Base-by-base conservation (phyloP, 2,888 invertebrate genomes). In the Cephonodes hylas region DNA sequence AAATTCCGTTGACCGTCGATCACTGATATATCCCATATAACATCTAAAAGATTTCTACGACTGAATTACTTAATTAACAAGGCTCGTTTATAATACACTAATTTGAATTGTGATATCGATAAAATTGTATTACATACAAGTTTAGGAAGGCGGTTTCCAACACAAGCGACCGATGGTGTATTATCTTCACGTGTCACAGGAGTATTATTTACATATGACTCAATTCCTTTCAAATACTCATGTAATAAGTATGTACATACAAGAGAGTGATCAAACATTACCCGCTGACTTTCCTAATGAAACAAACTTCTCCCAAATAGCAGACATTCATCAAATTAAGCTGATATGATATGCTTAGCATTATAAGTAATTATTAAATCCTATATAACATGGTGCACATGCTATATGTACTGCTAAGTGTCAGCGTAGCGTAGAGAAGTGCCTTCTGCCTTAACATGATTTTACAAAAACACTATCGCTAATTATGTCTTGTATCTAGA, bases 141-240 rank as follows among this genome's bases (percentile, higher is more conserved):
- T 42, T 25, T 34, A 27, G 15, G 22, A 61, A 60, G 61, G 61
- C 57, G 57, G 46, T 38, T 61, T 38, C 42, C 46, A 38, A 46
- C 42, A 22, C 13, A n/a, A 38, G 46, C 65, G 61, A 38, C 38
- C 8, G 13, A 60, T 60, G 42, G 5, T 13, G 42, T 48, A 18
- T 60, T 31, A 38, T 7, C 13, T 53, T 25, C 13, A 18, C 5
- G 15, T 53, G 48, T 53, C 48, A 53, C 60, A 60, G 60, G 60
- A 48, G 38, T 48, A 58, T 42, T 58, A 58, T 25, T 42, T 23
- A 58, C 25, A 42, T 22, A 58, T 23, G 23, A 58, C 8, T 59
- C 31, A 59, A 59, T 53, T 53, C 53, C 53, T 53, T 27, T 53
- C 53, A 46, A 46, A 46, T 31, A n/a, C 15, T 25, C 18, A 38